Evolutionary conservation across 2,113 vertebrate species (phyloP).

Genomic region (Dipodomys stephensi): DNA sequence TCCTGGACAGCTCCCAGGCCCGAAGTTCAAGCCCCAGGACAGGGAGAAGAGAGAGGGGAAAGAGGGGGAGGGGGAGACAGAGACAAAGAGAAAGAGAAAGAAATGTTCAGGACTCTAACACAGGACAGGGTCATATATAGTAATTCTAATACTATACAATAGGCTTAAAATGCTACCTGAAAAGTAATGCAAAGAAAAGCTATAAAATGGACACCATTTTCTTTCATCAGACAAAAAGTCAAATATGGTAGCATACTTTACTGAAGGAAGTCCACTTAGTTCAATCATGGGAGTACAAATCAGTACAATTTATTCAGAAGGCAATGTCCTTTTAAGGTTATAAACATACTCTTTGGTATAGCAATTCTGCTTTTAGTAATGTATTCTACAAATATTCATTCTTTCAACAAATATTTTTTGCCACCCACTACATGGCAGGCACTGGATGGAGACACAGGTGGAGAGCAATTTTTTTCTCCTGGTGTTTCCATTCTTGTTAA

Average conservation of each 20-base stretch:
- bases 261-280: neutral
- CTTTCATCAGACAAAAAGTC: neutral
- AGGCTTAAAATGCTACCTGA: slow-evolving; percentile 9
- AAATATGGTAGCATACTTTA: neutral
- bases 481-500: slow-evolving; percentile 1
- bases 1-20: neutral
- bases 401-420: neutral
- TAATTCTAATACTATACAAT: neutral
- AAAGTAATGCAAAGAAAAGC: slow-evolving; percentile 12
- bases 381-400: neutral
- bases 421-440: neutral
- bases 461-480: neutral
- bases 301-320: neutral
- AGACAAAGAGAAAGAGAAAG: neutral
- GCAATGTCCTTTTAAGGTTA: neutral
- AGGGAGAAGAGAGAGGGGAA: neutral
- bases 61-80: too few relatives aligned
- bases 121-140: neutral
- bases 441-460: neutral
- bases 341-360: neutral
- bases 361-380: slow-evolving; percentile 40
- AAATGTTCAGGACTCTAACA: neutral
- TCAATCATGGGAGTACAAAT: neutral
- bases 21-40: neutral
- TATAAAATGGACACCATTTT: slow-evolving; percentile 29